Evolutionary conservation across 2,113 vertebrate genomes (phyloP), one percentile per base, ranked within the genome.

Genomic region (Cyanoderma ruficeps): DNA sequence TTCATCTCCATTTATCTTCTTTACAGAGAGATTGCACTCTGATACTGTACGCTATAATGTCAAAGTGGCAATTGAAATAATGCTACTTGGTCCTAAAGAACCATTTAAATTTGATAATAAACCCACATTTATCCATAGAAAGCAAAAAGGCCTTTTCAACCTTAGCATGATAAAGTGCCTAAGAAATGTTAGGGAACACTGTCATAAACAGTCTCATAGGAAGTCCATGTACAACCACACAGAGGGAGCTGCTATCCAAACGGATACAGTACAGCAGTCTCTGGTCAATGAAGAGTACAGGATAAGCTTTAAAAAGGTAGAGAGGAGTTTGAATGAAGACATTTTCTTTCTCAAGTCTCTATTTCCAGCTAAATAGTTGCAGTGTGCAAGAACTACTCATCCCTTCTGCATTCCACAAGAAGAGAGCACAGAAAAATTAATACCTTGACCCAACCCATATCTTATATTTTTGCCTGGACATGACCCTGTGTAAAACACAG

Each of bases 361-460:
- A 61, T 80, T 89, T 94, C 59, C 50, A 93, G 60, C 9, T 70
- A 65, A 85, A 71, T 71, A 83, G 69, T 28, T 83, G 60, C 68
- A 78, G 74, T 24, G 93, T 93, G 55, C 75, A 96, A 77, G 59
- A 83, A 61, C 46, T 61, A 75, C 61, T 86, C 39, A 86, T 92
- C 46, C 37, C 20, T 90, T 67, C 68, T 88, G 52, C 83, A 92
- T 94, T 93, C 87, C 87, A 77, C 46, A 88, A 80, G 56, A 81
- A 87, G 41, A 79, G 37, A 44, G 72, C 8, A 13, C 13, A 39
- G 12, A 31, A 52, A 83, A 84, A 90, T 55, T 13, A 92, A 57
- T 28, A 81, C 33, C 44, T 87, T 59, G 64, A 93, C 94, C 65
- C 84, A 90, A 96, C 87, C 52, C 82, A 47, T 59, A 63, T 90